A percentile compares a stretch with the other conserved stretches of the same genome.
Conservation (phyloP, 2,888 invertebrate genomes). For the Scaptodrosophila latifasciaeformis region DNA sequence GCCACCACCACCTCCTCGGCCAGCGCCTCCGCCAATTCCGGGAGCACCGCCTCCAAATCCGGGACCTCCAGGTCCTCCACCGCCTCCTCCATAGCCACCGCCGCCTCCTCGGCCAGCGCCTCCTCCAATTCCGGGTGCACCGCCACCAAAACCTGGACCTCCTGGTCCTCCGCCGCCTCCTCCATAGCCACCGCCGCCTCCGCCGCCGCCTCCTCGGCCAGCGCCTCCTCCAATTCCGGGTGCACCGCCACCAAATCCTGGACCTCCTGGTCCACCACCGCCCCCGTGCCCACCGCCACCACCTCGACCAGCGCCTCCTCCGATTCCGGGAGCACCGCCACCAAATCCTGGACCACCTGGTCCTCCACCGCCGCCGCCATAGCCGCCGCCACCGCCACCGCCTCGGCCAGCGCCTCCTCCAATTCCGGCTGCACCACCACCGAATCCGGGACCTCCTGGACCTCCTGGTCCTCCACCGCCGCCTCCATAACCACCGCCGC, state of each 20-base stretch:
- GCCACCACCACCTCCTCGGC: slow-evolving; percentile 30
- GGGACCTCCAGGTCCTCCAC: slow-evolving; percentile 9
- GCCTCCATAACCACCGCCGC: slow-evolving; percentile 38
- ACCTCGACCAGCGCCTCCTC: slow-evolving; percentile 33
- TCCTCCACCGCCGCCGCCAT: slow-evolving; percentile 62
- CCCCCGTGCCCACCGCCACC: slow-evolving; percentile 34
- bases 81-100: slow-evolving; percentile 25
- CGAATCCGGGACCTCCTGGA: slow-evolving; percentile 56
- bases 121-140: slow-evolving; percentile 20
- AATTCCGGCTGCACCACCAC: slow-evolving; percentile 27
- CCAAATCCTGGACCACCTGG: slow-evolving; percentile 56
- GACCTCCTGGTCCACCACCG: slow-evolving; percentile 42
- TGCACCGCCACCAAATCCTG: slow-evolving; percentile 28
- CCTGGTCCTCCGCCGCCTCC: slow-evolving; percentile 18
- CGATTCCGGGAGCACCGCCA: slow-evolving; percentile 62
- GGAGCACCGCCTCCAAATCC: slow-evolving; percentile 41
- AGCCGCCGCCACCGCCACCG: slow-evolving; percentile 40
- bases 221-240: slow-evolving; percentile 38
- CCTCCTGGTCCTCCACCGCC: slow-evolving; percentile 6
- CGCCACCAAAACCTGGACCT: slow-evolving; percentile 42
- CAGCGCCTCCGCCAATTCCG: slow-evolving; percentile 23
- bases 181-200: slow-evolving; percentile 22
- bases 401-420: slow-evolving; percentile 40
- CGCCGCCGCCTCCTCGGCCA: slow-evolving; percentile 24
- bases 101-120: slow-evolving; percentile 21